phyloP scores from a whole-genome alignment of 2,797 vertebrate species.

The Chrysocyon brachyurus region DNA sequence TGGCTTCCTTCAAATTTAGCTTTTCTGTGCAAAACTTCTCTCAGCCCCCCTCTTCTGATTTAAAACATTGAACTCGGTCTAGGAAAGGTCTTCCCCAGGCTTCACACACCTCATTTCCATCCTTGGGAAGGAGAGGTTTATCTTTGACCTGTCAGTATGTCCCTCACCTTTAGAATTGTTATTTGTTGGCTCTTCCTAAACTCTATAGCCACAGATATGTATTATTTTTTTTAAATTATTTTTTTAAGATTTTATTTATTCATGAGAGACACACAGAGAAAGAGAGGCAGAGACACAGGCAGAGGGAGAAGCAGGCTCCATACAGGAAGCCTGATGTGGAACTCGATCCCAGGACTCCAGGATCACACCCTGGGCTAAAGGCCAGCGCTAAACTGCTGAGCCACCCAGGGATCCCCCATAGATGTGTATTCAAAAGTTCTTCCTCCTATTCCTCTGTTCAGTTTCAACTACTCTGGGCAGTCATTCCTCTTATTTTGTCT shows the following conservation, averaged over 20 bases:
- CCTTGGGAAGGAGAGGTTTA: neutral
- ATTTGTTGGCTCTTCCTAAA: neutral
- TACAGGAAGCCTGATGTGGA: too few relatives aligned
- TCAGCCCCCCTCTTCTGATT: neutral
- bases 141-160: neutral
- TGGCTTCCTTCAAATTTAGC: conserved; percentile 19
- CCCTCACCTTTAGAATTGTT: neutral
- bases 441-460: neutral
- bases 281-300: too few relatives aligned
- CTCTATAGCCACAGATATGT: too few relatives aligned
- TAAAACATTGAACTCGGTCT: neutral
- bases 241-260: too few relatives aligned
- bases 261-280: too few relatives aligned
- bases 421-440: neutral
- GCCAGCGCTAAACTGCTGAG: too few relatives aligned
- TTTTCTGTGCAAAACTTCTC: neutral
- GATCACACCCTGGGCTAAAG: too few relatives aligned
- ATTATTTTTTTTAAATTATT: too few relatives aligned
- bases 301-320: too few relatives aligned
- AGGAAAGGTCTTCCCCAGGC: neutral
- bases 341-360: too few relatives aligned
- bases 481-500: neutral
- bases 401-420: too few relatives aligned
- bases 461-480: neutral
- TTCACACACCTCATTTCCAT: neutral